Evolutionary conservation across 2,888 invertebrate species (phyloP).

Genomic region (Trachelus tabidus): DNA sequence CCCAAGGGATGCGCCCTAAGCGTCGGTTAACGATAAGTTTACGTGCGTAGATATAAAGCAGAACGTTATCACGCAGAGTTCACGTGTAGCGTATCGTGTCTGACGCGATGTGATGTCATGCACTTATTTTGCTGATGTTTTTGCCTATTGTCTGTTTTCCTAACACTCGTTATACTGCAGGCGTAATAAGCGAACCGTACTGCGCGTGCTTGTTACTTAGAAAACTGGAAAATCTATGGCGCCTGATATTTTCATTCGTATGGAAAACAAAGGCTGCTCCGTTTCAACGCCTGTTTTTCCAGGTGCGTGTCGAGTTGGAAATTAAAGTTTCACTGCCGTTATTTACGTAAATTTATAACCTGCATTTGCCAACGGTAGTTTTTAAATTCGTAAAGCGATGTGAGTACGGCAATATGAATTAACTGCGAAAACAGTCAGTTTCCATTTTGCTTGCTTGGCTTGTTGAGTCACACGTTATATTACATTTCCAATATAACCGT

Average conservation of each 20-base stretch:
- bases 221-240: neutral
- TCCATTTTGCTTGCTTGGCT: no score
- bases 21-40: neutral
- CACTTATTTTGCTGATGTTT: neutral
- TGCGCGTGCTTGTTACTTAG: neutral
- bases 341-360: neutral
- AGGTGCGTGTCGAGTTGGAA: neutral
- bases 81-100: neutral
- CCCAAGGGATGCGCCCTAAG: neutral
- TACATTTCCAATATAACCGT: no score
- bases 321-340: neutral
- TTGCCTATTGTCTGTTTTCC: no score
- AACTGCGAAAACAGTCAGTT: neutral
- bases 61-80: neutral
- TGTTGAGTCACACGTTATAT: no score
- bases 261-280: neutral
- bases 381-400: neutral
- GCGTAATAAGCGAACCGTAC: neutral
- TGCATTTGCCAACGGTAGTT: neutral
- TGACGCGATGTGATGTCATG: neutral
- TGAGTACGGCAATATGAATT: neutral
- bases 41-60: neutral
- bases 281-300: neutral
- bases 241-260: neutral
- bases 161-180: neutral